Conservation (phyloP, 1,140 invertebrate genomes). For the Anastatus disparis region DNA sequence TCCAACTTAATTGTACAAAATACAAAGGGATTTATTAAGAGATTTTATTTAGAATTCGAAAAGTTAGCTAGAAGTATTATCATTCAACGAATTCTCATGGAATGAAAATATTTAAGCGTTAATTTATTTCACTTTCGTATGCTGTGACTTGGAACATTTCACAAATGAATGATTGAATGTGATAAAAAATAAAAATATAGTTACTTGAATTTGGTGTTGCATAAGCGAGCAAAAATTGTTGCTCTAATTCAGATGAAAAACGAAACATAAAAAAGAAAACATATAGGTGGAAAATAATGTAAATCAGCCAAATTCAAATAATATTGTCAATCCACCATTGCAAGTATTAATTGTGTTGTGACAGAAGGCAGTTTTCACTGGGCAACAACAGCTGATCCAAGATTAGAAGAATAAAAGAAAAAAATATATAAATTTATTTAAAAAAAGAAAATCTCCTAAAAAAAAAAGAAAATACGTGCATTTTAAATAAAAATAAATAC, state of each 20-base stretch:
- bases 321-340: slow-evolving; percentile 60
- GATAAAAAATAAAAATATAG: slow-evolving; percentile 43
- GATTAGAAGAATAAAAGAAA: slow-evolving; percentile 59
- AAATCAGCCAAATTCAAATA: slow-evolving; percentile 55
- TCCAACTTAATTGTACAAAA: slow-evolving; percentile 5
- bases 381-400: slow-evolving; percentile 66
- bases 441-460: slow-evolving; percentile 49
- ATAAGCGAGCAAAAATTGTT: slow-evolving; percentile 32
- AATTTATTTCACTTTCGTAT: slow-evolving; percentile 18
- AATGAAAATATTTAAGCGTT: not conserved
- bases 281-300: slow-evolving; percentile 37
- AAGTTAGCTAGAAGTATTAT: slow-evolving; percentile 29
- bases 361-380: slow-evolving; percentile 69
- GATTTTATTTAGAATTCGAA: slow-evolving; percentile 23
- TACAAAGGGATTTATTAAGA: slow-evolving; percentile 17
- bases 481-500: slow-evolving; percentile 44
- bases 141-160: slow-evolving; percentile 51
- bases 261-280: slow-evolving; percentile 41
- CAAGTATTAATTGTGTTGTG: slow-evolving; percentile 68
- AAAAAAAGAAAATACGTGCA: slow-evolving; percentile 51
- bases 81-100: not conserved
- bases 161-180: slow-evolving; percentile 51
- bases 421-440: slow-evolving; percentile 49
- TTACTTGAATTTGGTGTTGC: slow-evolving; percentile 53
- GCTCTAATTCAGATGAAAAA: slow-evolving; percentile 40